A percentile compares a stretch with the other conserved stretches of the same genome.
These are phyloP conservation scores for Tethya wilhelma DNA, from an alignment of 37 sponge, comb jelly and placozoan species.

Conservation along the genomic window DNA sequence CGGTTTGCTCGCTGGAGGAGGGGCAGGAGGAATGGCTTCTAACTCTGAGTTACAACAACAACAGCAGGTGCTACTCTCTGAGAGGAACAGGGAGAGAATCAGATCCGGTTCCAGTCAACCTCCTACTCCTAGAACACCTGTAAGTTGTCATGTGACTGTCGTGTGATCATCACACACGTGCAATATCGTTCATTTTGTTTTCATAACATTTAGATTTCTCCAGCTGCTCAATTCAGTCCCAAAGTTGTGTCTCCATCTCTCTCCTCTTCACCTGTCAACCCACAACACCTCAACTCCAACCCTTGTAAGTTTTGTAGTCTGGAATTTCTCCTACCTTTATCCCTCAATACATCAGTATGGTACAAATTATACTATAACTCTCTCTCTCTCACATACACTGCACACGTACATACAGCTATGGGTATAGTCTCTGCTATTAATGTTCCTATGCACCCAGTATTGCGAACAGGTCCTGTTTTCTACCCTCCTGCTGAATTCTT, in stretches of 20 bases:
- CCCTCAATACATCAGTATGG: no score
- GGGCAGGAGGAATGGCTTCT: not conserved
- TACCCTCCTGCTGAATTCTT: constrained; percentile 55
- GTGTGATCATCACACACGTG: not conserved
- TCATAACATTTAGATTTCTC: constrained; percentile 48
- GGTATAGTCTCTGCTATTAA: no score
- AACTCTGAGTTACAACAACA: no score
- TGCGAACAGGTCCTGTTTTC: constrained; percentile 36
- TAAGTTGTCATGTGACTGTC: no score
- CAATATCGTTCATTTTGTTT: not conserved
- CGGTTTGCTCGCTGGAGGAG: not conserved
- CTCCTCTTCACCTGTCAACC: not conserved
- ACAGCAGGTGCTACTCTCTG: no score
- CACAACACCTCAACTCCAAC: not conserved
- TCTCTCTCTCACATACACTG: no score
- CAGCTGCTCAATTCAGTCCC: constrained; percentile 30
- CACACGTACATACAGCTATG: no score
- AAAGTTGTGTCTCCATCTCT: constrained; percentile 17
- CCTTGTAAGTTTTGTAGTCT: not conserved
- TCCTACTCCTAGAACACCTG: constrained; percentile 19
- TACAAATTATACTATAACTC: no score
- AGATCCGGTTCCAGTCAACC: constrained; percentile 13
- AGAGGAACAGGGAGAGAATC: not conserved
- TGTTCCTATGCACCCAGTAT: constrained; percentile 40
- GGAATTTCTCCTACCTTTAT: no score